A percentile compares a stretch with the other conserved stretches of the same genome.
Conservation (phyloP, 2,888 invertebrate species). For the Oasisia sp. region DNA sequence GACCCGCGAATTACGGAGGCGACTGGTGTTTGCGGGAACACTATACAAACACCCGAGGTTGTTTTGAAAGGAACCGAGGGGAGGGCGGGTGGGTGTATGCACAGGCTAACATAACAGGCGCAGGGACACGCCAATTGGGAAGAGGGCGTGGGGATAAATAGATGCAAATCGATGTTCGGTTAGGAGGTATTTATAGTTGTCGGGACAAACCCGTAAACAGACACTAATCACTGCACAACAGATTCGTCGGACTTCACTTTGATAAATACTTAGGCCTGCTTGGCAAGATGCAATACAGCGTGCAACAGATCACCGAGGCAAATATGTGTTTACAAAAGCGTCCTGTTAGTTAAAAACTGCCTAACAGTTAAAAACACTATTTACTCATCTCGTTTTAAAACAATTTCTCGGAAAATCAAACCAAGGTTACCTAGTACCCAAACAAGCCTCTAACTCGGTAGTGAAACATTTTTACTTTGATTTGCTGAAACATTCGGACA, state of each 20-base stretch:
- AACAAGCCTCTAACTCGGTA: too few species aligned
- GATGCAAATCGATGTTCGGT: neutral
- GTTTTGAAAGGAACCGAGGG: neutral
- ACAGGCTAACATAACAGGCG: slow-evolving; percentile 3
- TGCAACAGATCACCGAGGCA: neutral
- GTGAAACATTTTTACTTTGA: too few species aligned
- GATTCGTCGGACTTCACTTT: neutral
- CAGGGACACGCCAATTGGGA: neutral
- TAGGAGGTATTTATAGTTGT: neutral
- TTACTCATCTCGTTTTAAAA: too few species aligned
- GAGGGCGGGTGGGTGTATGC: neutral
- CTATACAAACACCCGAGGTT: neutral
- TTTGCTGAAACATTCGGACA: too few species aligned
- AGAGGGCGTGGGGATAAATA: slow-evolving; percentile 6
- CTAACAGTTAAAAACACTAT: too few species aligned
- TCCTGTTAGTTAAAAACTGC: neutral
- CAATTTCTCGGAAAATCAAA: too few species aligned
- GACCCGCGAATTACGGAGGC: neutral
- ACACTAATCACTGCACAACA: neutral
- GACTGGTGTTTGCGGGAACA: neutral
- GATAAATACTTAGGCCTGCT: neutral
- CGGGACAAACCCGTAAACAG: neutral
- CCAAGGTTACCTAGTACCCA: too few species aligned
- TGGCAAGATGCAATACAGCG: neutral
- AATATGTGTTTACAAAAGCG: neutral